Evolutionary conservation across 1,140 invertebrate species (phyloP).

Genomic region (Trichogramma pretiosum): DNA sequence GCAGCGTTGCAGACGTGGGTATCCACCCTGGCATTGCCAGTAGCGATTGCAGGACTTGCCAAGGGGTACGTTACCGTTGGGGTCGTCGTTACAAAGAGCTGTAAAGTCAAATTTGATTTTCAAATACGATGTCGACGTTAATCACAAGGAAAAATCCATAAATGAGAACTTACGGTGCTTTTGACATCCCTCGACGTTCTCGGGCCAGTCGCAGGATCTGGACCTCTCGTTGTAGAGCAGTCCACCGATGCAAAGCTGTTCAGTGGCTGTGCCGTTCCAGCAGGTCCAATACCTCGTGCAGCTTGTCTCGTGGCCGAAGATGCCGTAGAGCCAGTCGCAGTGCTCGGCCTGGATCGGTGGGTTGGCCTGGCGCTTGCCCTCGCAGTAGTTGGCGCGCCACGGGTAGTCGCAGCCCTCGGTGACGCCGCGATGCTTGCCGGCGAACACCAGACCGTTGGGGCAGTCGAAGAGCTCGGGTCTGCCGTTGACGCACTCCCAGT

Average conservation of each 20-base stretch:
- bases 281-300: constrained; percentile 91
- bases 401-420: constrained; percentile 84
- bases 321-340: constrained; percentile 87
- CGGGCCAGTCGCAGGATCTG: constrained; percentile 87
- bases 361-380: constrained; percentile 66
- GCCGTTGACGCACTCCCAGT: constrained; percentile 75
- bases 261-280: constrained; percentile 87
- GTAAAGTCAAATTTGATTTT: too few species aligned
- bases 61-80: constrained; percentile 67
- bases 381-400: constrained; percentile 79
- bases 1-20: constrained; percentile 79
- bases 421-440: constrained; percentile 75
- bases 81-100: constrained; percentile 85
- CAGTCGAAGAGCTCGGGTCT: constrained; percentile 78
- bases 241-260: constrained; percentile 87
- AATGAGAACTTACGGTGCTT: constrained; percentile 78
- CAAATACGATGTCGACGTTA: too few species aligned
- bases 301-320: constrained; percentile 86
- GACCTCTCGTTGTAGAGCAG: constrained; percentile 83
- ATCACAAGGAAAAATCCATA: too few species aligned
- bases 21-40: constrained; percentile 89
- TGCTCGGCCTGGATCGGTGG: constrained; percentile 75
- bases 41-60: constrained; percentile 88
- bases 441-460: constrained; percentile 82
- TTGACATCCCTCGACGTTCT: constrained; percentile 84